Evolutionary conservation across 2,888 invertebrate genomes (phyloP), one percentile per base, ranked within the genome.

Genomic region (Cyaniris semiargus): DNA sequence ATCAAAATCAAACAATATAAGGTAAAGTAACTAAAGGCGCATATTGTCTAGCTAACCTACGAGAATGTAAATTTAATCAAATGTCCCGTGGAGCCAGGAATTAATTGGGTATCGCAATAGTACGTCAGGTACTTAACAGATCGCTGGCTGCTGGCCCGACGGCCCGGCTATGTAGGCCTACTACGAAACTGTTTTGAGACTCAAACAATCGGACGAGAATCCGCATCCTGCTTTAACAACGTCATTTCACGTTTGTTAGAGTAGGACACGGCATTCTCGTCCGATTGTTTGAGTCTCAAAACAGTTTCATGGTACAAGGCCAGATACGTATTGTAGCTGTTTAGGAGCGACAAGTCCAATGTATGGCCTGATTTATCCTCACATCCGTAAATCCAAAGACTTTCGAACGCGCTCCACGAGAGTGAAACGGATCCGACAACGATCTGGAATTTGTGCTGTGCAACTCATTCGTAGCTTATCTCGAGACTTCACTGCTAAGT

Each of bases 281-380:
- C n/a, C n/a, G n/a, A n/a, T n/a, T n/a, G n/a, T n/a, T n/a, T n/a
- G n/a, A n/a, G n/a, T n/a, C n/a, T n/a, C n/a, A n/a, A n/a, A n/a
- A n/a, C n/a, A n/a, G n/a, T n/a, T n/a, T n/a, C n/a, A n/a, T n/a
- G n/a, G n/a, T n/a, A n/a, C n/a, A n/a, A n/a, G n/a, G n/a, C n/a
- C 84, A 75, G 77, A 76, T 78, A 75, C 70, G 76, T 76, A 76
- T 75, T 77, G 78, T 77, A 77, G 48, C 78, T 75, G 75, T 75
- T 78, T 78, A 76, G 79, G 66, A 77, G 66, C 77, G 70, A 66
- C 78, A 77, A 77, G 75, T 75, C 86, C 84, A 88, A 87, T 84
- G 84, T 84, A 82, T 81, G 82, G 82, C 82, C 83, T 88, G 89
- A 90, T 89, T 89, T 90, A 90, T 89, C 85, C 84, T 84, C 85